Evolutionary conservation across 2,888 invertebrate genomes (phyloP).

Genomic region (Chymomyza caudatula): DNA sequence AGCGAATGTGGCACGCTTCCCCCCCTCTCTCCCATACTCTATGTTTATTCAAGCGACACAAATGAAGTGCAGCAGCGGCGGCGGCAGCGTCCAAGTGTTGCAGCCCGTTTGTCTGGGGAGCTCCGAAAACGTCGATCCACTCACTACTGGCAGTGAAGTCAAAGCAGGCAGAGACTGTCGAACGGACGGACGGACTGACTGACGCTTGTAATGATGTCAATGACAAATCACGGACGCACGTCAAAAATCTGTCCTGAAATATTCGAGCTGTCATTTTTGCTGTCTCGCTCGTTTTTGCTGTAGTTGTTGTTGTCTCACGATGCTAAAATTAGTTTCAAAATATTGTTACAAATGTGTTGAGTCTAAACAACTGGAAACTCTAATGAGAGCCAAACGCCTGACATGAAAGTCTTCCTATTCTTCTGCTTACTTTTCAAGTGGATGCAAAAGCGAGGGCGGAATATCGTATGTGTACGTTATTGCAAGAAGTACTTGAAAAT

Average conservation of each 20-base stretch:
- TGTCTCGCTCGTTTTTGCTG: constrained; percentile 18
- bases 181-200: neutral
- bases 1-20: neutral
- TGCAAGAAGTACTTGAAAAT: no score
- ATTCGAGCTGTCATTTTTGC: constrained; percentile 73
- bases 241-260: constrained; percentile 76
- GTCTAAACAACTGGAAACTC: constrained; percentile 70
- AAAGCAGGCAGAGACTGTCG: neutral
- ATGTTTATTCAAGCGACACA: constrained; percentile 67
- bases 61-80: constrained; percentile 59
- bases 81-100: constrained; percentile 37
- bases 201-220: constrained; percentile 72
- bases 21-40: constrained; percentile 10
- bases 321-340: constrained; percentile 76
- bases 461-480: neutral
- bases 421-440: constrained; percentile 50
- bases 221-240: constrained; percentile 76
- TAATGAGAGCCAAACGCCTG: constrained; percentile 30
- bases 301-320: constrained; percentile 32
- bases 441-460: constrained; percentile 48
- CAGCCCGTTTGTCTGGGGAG: constrained; percentile 64
- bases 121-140: constrained; percentile 1
- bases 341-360: constrained; percentile 76
- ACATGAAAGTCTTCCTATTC: neutral
- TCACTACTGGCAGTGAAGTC: neutral